Evolutionary conservation across 2,888 invertebrate species (phyloP).

Genomic region (Drosophila falleni): DNA sequence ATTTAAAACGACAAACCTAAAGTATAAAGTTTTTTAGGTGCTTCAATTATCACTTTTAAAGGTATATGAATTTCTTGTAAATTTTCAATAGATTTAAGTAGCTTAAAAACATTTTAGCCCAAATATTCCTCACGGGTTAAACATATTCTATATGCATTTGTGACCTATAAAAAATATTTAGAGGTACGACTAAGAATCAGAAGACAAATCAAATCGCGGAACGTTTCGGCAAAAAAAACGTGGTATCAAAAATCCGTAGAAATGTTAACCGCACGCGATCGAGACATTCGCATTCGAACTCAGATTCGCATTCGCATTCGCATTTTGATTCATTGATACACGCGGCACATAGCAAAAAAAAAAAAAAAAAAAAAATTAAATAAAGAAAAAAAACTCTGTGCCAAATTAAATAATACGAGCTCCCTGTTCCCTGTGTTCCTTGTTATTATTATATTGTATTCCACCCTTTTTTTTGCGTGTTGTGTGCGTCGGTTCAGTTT

Average conservation of each 20-base stretch:
- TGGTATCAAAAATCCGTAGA: constrained; percentile 64
- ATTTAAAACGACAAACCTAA: no score
- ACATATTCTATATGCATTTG: constrained; percentile 56
- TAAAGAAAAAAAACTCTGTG: no score
- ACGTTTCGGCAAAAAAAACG: constrained; percentile 32
- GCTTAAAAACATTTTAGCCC: not conserved
- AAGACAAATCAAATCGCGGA: constrained; percentile 70
- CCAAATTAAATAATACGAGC: constrained; percentile 78
- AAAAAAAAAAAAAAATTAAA: no score
- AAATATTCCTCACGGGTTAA: constrained; percentile 54
- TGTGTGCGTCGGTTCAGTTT: constrained; percentile 59
- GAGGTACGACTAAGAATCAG: constrained; percentile 36
- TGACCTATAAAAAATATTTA: constrained; percentile 47
- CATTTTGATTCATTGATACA: constrained; percentile 79
- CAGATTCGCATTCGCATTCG: constrained; percentile 19
- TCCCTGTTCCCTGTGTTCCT: constrained; percentile 67
- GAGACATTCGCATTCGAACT: constrained; percentile 68
- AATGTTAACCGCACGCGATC: constrained; percentile 77
- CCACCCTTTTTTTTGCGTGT: constrained; percentile 76
- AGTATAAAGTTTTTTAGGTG: not conserved
- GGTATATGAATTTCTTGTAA: not conserved
- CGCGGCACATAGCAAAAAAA: constrained; percentile 23
- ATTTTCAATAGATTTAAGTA: not conserved
- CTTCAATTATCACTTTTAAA: not conserved
- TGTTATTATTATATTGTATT: constrained; percentile 79